A percentile compares a stretch with the other conserved stretches of the same genome.
phyloP scores from a whole-genome alignment of 2,888 invertebrate species.

The Dolomedes plantarius region DNA sequence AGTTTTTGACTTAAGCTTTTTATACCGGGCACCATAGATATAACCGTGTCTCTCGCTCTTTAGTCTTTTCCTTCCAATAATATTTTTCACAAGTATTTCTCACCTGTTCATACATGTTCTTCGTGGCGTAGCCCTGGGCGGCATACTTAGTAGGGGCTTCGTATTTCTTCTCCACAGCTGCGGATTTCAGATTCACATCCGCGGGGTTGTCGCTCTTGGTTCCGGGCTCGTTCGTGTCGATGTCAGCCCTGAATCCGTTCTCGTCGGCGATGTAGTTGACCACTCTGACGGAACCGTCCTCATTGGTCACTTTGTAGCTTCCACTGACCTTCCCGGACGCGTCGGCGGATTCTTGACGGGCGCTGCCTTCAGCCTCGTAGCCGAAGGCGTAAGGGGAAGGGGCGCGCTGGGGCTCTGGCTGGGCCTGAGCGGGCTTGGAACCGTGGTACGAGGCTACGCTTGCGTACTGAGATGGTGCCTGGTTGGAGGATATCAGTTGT shows the following conservation, averaged over 20 bases:
- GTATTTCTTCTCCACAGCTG: conserved; percentile 27
- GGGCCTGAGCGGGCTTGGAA: background rate
- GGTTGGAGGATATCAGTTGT: too few relatives aligned
- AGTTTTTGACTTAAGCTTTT: too few relatives aligned
- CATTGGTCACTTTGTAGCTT: conserved; percentile 54
- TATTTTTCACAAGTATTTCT: too few relatives aligned
- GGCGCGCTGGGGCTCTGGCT: background rate
- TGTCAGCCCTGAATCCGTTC: conserved; percentile 55
- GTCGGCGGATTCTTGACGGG: conserved; percentile 53
- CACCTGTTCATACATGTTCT: background rate
- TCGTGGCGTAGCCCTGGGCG: background rate
- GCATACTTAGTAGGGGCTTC: background rate
- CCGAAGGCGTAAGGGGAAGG: conserved; percentile 61
- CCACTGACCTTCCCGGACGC: conserved; percentile 66
- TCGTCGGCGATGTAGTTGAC: conserved; percentile 64
- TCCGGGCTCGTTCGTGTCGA: conserved; percentile 69
- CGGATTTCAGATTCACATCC: conserved; percentile 46
- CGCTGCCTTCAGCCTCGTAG: conserved; percentile 53
- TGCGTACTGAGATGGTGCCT: conserved; percentile 26
- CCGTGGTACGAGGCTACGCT: conserved; percentile 41
- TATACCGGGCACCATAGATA: too few relatives aligned
- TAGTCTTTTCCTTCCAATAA: too few relatives aligned
- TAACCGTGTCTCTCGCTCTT: too few relatives aligned
- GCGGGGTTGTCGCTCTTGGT: conserved; percentile 64
- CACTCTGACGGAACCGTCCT: conserved; percentile 45